These are phyloP conservation scores for Macrobrachium nipponense DNA, from an alignment of 1,140 invertebrate genomes.

Conservation along the genomic window DNA sequence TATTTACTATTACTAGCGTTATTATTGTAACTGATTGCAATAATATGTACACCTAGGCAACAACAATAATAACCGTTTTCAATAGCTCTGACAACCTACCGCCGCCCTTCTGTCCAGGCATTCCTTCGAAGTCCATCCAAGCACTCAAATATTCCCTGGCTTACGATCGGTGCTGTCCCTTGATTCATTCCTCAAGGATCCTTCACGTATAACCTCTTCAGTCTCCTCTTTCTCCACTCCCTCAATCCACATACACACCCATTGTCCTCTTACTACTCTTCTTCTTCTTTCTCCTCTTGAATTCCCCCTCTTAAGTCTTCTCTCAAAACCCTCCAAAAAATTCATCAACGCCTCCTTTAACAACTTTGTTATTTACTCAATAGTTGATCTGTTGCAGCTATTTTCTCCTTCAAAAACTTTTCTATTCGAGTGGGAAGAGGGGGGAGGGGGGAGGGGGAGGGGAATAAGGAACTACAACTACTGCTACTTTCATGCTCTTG, in stretches of 20 bases:
- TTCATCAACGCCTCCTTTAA: slow-evolving; percentile 13
- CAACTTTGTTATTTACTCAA: slow-evolving; percentile 20
- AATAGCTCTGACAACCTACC: too few relatives aligned
- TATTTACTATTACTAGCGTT: too few relatives aligned
- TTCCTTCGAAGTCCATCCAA: too few relatives aligned
- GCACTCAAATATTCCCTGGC: too few relatives aligned
- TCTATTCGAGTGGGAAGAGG: background rate
- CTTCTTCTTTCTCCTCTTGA: background rate
- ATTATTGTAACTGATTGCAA: too few relatives aligned
- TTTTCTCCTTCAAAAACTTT: slow-evolving; percentile 19
- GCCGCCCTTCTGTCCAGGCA: too few relatives aligned
- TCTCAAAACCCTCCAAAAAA: slow-evolving; percentile 3
- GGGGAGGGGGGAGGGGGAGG: too few relatives aligned
- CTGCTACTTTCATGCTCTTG: too few relatives aligned
- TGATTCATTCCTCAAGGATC: background rate
- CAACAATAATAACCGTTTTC: too few relatives aligned
- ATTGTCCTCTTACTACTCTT: background rate
- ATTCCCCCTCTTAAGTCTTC: background rate
- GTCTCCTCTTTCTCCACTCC: background rate
- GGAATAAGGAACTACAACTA: too few relatives aligned
- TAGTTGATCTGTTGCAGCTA: slow-evolving; percentile 15
- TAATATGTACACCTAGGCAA: too few relatives aligned
- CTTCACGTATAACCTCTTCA: background rate
- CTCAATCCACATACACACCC: background rate
- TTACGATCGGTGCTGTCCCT: background rate